Conservation (phyloP, 2,888 invertebrate genomes). For the Luffia ferchaultella region DNA sequence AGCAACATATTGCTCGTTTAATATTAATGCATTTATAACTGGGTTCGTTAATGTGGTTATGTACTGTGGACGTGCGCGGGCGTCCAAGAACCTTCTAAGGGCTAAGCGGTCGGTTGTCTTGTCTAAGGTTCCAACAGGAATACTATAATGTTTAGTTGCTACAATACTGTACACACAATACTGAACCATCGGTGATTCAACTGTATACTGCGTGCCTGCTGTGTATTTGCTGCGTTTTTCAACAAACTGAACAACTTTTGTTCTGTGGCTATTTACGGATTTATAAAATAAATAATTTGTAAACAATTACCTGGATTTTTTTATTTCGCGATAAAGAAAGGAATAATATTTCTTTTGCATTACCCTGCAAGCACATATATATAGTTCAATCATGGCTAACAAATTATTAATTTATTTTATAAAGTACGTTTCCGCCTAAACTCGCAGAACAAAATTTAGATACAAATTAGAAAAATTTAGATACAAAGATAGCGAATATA, state of each 20-base stretch:
- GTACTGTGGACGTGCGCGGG: not conserved
- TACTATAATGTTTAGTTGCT: not conserved
- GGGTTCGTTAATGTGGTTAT: not conserved
- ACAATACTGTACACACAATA: not conserved
- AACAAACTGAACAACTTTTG: not conserved
- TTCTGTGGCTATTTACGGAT: not conserved
- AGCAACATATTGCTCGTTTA: not conserved
- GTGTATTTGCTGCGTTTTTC: not conserved
- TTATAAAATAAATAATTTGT: not conserved
- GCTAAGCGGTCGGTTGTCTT: not conserved
- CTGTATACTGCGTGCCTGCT: not conserved
- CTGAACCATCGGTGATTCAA: not conserved
- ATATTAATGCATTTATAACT: not conserved
- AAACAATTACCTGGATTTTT: no score
- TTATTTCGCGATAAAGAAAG: no score
- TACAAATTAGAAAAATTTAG: no score
- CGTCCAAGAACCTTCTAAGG: not conserved
- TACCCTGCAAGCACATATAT: no score
- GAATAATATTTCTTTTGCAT: no score
- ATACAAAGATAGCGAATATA: no score
- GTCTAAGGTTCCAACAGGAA: not conserved
- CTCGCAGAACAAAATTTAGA: no score
- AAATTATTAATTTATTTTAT: no score
- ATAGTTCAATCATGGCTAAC: no score
- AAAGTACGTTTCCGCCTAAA: no score